Percentiles rank a stretch among this genome's conserved stretches.
These are phyloP conservation scores for Larimichthys polyactis DNA, from an alignment of 2,113 vertebrate species.

Conservation along the genomic window DNA sequence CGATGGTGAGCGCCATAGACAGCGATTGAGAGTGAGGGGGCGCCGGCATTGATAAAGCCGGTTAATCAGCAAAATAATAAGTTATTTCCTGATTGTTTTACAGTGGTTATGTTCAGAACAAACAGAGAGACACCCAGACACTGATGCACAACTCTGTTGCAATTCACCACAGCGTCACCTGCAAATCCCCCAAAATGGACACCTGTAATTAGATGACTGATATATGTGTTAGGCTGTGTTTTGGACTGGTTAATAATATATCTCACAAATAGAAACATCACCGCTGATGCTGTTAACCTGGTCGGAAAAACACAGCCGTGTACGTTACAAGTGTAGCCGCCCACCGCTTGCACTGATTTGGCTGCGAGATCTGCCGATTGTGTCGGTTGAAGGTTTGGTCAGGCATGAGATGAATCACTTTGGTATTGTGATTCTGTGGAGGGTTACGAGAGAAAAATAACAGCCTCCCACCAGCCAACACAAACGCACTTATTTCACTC, in stretches of 20 bases:
- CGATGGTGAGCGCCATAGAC: no score
- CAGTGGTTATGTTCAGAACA: no score
- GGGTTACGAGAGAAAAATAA: conserved; percentile 2
- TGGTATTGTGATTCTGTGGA: conserved; percentile 4
- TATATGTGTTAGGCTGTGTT: neutral
- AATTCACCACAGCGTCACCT: no score
- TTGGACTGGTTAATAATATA: neutral
- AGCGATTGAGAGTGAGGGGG: no score
- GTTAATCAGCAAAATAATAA: no score
- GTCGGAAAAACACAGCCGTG: neutral
- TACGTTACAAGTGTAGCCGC: neutral
- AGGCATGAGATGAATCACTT: conserved; percentile 44
- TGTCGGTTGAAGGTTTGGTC: neutral
- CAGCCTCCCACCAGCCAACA: conserved; percentile 26
- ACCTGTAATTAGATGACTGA: neutral
- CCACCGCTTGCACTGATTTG: conserved; percentile 4
- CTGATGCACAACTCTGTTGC: no score
- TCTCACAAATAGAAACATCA: neutral
- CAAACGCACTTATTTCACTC: neutral
- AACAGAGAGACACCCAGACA: no score
- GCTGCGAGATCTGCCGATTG: neutral
- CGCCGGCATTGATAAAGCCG: no score
- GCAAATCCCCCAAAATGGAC: neutral
- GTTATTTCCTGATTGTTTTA: no score
- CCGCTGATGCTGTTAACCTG: neutral